phyloP scores from a whole-genome alignment of 2,797 vertebrate species.

The Acridotheres tristis region DNA sequence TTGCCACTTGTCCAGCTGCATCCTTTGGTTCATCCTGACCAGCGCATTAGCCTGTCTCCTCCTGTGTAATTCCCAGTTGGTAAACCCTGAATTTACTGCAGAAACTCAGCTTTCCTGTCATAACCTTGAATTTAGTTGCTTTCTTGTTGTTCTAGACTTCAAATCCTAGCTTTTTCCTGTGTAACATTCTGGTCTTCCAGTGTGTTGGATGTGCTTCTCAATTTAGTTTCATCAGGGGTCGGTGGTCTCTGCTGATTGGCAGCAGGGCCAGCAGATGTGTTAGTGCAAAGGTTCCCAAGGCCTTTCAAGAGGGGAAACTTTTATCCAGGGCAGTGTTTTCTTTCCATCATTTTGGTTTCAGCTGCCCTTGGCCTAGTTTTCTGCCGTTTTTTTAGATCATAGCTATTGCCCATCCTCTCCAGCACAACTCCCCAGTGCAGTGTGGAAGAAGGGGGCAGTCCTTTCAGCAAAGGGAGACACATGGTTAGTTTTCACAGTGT shows the following conservation, averaged over 20 bases:
- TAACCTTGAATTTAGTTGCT: neutral
- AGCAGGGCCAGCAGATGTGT: neutral
- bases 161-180: neutral
- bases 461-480: neutral
- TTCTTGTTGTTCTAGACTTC: neutral
- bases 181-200: neutral
- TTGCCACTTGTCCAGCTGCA: neutral
- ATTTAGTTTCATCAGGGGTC: neutral
- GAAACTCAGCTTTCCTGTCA: neutral
- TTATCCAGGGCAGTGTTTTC: neutral
- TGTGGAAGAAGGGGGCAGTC: neutral
- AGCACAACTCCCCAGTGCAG: fast-evolving
- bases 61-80: neutral
- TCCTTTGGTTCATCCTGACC: neutral
- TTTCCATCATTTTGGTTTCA: neutral
- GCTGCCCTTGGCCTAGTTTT: neutral
- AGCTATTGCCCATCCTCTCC: neutral
- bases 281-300: neutral
- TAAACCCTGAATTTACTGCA: neutral
- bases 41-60: neutral
- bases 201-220: neutral
- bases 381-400: neutral
- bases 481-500: neutral
- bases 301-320: neutral
- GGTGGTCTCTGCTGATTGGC: neutral